Percentiles rank a stretch among this genome's conserved stretches.
Conservation (phyloP, 2,113 vertebrate species). For the Bos taurus region ARS-UCD2.0 NC_037340.1:38858501-38859000, state of each 20-base stretch:
- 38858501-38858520: not conserved
- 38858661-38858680: not conserved
- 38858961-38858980: not conserved
- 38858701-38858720: not conserved
- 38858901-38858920: not conserved
- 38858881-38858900: not conserved
- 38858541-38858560: not conserved
- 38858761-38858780: not conserved
- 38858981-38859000: not conserved
- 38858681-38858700: rapidly evolving
- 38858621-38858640: not conserved
- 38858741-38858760: no score
- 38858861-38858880: not conserved
- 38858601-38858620: not conserved
- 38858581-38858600: not conserved
- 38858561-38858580: not conserved
- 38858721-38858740: not conserved
- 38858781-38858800: not conserved
- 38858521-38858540: not conserved
- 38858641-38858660: not conserved
- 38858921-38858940: not conserved
- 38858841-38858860: not conserved
- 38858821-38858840: not conserved
- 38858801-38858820: not conserved
- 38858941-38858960: not conserved